Base-by-base conservation (phyloP, 1,140 invertebrate species). In the Habropoda laboriosa region DNA sequence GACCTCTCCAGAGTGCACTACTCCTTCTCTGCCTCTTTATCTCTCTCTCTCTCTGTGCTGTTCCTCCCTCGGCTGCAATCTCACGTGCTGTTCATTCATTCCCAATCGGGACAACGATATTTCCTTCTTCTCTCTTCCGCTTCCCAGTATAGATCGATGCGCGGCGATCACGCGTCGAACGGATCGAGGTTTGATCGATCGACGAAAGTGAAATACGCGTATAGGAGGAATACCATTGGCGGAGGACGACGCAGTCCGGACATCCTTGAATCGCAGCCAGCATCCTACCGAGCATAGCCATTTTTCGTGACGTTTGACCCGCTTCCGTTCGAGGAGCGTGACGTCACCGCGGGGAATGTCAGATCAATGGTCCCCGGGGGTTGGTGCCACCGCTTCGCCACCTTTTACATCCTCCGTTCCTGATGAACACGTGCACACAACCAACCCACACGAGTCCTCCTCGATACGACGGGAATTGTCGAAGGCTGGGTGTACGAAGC, bases 251-350 rank as follows among this genome's bases (percentile, higher is more conserved):
- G 13, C 32, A n/a, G 10, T 27, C 30, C n/a, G n/a, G 12, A 18
- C 35, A 49, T 72, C 77, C 80, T 85, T 86, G 80, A 85, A 86
- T 79, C 75, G 53, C 53, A 72, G 83, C 83, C 83, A 82, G 71
- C 27, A 70, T 66, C 57, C 35, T 77, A 40, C 57, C n/a, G 55
- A 83, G 78, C 78, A 27, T 74, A 76, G 70, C 81, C 68, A 83
- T 89, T 89, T 89, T 87, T 89, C 83, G 80, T 90, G 84, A 89
- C 81, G 88, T 89, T 88, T 90, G 89, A 90, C 89, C 89, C 84
- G 88, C 67, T 90, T 90, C 74, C 77, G 78, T 78, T 68, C 79
- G 80, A 77, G 73, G 67, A 63, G 35, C 16, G 75, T 90, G 89
- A 89, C 89, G 89, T 90, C 89, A 90, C 55, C 70, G 51, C 76